A percentile compares a stretch with the other conserved stretches of the same genome.
phyloP scores from a whole-genome alignment of 1,140 invertebrate genomes.

The Charaxes varanes region DNA sequence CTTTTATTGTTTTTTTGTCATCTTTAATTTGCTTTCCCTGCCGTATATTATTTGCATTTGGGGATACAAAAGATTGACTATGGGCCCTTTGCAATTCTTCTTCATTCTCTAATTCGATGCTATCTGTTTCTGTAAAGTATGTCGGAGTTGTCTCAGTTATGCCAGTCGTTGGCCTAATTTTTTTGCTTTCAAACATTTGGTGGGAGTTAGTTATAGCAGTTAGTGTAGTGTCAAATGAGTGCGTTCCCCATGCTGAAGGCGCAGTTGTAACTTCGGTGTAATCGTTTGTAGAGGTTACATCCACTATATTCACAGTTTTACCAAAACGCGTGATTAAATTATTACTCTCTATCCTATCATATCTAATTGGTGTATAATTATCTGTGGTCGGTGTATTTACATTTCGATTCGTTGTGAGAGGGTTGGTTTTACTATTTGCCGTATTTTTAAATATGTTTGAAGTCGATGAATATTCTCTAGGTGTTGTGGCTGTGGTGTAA shows the following conservation, averaged over 20 bases:
- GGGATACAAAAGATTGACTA: conserved; percentile 66
- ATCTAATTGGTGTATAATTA: conserved; percentile 53
- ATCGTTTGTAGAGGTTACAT: conserved; percentile 42
- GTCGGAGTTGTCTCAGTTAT: conserved; percentile 38
- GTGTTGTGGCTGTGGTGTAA: conserved; percentile 49
- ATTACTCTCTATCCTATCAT: conserved; percentile 75
- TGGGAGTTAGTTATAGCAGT: conserved; percentile 36
- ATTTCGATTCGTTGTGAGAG: conserved; percentile 24
- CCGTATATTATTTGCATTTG: conserved; percentile 51
- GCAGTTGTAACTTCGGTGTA: conserved; percentile 53
- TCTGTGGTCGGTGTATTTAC: conserved; percentile 36
- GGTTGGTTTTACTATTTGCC: conserved; percentile 30
- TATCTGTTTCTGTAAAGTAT: conserved; percentile 57
- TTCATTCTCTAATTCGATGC: conserved; percentile 66
- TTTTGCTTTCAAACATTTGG: conserved; percentile 58
- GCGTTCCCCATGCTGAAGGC: conserved; percentile 56
- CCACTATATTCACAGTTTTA: conserved; percentile 31
- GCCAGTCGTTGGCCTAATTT: conserved; percentile 38
- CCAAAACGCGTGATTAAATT: conserved; percentile 50
- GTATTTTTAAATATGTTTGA: conserved; percentile 41
- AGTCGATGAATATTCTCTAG: conserved; percentile 33
- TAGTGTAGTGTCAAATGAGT: conserved; percentile 35
- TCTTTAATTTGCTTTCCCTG: conserved; percentile 64
- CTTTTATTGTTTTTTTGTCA: conserved; percentile 41
- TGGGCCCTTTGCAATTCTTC: conserved; percentile 71